Evolutionary conservation across 2,113 vertebrate genomes (phyloP).

Genomic region (Caretta caretta): DNA sequence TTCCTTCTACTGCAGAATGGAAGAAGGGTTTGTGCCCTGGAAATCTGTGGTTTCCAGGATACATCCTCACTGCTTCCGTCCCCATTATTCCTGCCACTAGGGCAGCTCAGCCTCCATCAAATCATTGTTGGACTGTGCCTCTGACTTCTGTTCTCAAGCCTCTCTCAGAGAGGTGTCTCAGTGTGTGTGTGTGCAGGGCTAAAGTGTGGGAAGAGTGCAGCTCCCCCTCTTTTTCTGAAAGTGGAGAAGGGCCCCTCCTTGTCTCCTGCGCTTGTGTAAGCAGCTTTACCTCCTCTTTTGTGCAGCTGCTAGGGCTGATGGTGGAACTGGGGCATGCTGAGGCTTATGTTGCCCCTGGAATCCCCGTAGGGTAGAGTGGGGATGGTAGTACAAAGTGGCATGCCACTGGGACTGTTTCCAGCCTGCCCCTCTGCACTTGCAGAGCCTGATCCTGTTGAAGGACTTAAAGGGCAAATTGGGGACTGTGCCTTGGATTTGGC

Average conservation of each 20-base stretch:
- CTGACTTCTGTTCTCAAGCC: not conserved
- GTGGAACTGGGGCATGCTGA: not conserved
- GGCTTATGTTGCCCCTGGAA: not conserved
- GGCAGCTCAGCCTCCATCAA: not conserved
- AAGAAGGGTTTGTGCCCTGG: not conserved
- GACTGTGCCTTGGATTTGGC: not conserved
- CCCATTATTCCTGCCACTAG: accelerated
- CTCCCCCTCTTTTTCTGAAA: slow-evolving; percentile 3
- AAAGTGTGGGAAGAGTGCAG: not conserved
- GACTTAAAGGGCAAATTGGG: not conserved
- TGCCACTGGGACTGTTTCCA: not conserved
- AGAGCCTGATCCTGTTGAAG: not conserved
- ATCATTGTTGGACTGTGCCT: not conserved
- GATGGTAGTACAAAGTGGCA: not conserved
- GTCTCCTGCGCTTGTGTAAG: not conserved
- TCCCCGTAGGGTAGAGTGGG: not conserved
- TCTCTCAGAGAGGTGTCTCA: not conserved
- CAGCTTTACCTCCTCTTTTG: not conserved
- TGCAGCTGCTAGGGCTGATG: not conserved
- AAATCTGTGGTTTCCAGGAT: not conserved
- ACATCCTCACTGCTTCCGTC: not conserved
- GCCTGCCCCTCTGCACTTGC: not conserved
- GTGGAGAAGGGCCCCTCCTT: not conserved
- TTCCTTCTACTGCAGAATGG: not conserved
- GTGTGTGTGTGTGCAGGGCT: not conserved